These are phyloP conservation scores for Acrocephalus kingi DNA, from an alignment of 2,113 vertebrate species.

Conservation along the genomic window DNA sequence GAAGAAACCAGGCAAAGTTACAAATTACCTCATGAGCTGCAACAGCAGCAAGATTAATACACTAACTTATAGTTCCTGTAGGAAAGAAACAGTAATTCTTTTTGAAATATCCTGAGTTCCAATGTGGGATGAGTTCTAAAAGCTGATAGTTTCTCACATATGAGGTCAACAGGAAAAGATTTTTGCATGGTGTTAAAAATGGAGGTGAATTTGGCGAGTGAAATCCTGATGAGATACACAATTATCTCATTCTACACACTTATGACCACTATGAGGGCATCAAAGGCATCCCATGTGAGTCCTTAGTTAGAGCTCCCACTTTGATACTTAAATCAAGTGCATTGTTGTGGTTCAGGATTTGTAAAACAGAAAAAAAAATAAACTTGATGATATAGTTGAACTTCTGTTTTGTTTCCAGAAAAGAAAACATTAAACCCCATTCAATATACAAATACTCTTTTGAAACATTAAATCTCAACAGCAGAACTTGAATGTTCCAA, in stretches of 20 bases:
- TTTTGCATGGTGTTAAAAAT: background rate
- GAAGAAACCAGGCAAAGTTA: background rate
- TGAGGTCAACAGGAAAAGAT: background rate
- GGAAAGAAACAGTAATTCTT: background rate
- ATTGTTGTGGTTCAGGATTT: background rate
- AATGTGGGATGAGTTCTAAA: background rate
- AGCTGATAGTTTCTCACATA: background rate
- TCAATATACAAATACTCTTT: background rate
- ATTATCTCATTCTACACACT: background rate
- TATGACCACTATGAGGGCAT: background rate
- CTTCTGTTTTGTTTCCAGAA: background rate
- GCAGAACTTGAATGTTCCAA: background rate
- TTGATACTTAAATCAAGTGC: background rate
- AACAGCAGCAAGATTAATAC: background rate
- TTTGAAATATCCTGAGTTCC: background rate
- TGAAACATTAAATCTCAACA: background rate
- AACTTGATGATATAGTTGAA: background rate
- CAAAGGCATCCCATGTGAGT: fast-evolving
- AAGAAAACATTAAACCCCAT: background rate
- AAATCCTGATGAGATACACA: background rate
- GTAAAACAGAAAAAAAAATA: background rate
- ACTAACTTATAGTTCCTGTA: background rate
- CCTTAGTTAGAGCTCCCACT: background rate
- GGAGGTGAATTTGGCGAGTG: background rate
- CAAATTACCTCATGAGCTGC: background rate